Evolutionary conservation across 1,140 invertebrate genomes (phyloP).

Genomic region (Halyomorpha halys): DNA sequence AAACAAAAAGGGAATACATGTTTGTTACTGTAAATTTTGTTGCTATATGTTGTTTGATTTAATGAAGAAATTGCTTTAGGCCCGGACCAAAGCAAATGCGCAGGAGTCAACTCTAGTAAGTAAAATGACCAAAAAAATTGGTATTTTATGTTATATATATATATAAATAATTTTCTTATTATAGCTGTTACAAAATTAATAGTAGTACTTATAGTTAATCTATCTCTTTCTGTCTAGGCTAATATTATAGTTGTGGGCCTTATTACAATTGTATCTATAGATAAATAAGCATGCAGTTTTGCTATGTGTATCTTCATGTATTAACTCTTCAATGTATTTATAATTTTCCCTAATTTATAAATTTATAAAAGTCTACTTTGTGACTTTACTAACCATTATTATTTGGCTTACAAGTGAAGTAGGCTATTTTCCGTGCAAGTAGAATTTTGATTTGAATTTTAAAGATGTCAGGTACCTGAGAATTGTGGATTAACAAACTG

Average conservation of each 20-base stretch:
- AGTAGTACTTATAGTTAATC: constrained; percentile 16
- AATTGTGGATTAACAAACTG: too few species aligned
- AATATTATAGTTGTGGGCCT: background rate
- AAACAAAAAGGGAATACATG: background rate
- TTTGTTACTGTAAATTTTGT: constrained; percentile 17
- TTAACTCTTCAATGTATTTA: too few species aligned
- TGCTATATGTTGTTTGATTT: constrained; percentile 14
- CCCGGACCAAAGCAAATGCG: constrained; percentile 41
- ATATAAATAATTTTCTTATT: background rate
- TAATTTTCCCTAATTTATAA: too few species aligned
- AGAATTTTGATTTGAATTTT: too few species aligned
- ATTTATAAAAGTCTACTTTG: too few species aligned
- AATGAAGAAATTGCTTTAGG: constrained; percentile 34
- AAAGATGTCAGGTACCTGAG: too few species aligned
- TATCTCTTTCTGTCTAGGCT: constrained; percentile 8
- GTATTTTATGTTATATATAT: background rate
- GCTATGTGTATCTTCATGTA: background rate
- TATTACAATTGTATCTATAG: background rate
- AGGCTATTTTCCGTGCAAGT: too few species aligned
- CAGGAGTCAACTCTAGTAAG: constrained; percentile 40
- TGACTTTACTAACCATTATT: too few species aligned
- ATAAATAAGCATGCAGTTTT: constrained; percentile 1
- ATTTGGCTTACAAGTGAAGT: too few species aligned
- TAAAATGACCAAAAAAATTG: constrained; percentile 25
- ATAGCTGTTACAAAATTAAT: constrained; percentile 2